Conservation (phyloP, 2,113 vertebrate species). For the Bettongia penicillata region DNA sequence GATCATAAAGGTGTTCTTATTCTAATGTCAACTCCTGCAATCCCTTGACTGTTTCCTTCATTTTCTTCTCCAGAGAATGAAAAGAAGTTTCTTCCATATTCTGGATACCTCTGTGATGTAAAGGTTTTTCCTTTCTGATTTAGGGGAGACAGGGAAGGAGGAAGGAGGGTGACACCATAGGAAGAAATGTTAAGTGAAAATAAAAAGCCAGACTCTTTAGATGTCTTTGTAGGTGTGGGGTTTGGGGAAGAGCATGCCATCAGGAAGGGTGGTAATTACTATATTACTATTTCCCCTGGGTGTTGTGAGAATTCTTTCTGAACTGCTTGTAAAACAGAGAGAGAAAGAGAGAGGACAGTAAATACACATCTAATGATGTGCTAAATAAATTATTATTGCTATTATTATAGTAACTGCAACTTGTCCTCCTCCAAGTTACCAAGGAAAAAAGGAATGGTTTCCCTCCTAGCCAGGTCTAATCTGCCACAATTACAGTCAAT, state of each 20-base stretch:
- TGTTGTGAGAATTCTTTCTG: conserved; percentile 79
- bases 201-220: conserved; percentile 39
- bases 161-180: not conserved
- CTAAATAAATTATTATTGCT: conserved; percentile 83
- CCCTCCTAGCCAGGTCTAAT: conserved; percentile 45
- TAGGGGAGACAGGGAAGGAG: not conserved
- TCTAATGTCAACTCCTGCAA: not conserved
- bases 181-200: not conserved
- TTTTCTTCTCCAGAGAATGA: not conserved
- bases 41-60: not conserved
- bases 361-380: conserved; percentile 81
- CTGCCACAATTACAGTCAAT: conserved; percentile 18
- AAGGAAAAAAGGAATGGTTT: conserved; percentile 67
- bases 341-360: conserved; percentile 73
- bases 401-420: conserved; percentile 74
- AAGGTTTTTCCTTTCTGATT: conserved; percentile 18
- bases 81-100: not conserved
- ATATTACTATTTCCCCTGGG: conserved; percentile 75
- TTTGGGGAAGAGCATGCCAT: conserved; percentile 47
- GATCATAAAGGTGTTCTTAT: not conserved
- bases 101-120: not conserved
- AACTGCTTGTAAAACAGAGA: conserved; percentile 62
- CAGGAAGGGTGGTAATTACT: conserved; percentile 72
- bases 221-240: conserved; percentile 52
- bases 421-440: conserved; percentile 68